Evolutionary conservation across 2,113 vertebrate species (phyloP), one percentile per base, ranked within the genome.

Genomic region (Tapirus terrestris): DNA sequence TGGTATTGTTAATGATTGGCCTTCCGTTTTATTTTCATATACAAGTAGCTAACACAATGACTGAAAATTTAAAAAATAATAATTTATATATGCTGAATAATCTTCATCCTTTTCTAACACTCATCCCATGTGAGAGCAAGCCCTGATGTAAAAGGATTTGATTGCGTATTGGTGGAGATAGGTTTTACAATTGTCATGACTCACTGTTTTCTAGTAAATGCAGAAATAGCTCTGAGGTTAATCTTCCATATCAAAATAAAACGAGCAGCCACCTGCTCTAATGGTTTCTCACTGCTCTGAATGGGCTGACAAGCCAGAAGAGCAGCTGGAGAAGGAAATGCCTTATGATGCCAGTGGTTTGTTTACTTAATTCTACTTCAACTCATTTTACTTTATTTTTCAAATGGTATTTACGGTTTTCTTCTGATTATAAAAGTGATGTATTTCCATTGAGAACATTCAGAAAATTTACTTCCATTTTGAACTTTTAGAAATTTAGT

Each of bases 211-310:
- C 94, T 94, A 98, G 97, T 97, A 96, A 97, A 98, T 72, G 80
- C 89, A 94, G 92, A 98, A 98, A 98, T 97, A 75, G 88, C 90
- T 96, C 92, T 96, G 95, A 97, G 97, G 97, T 98, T 98, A 98
- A 98, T 98, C 97, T 97, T 97, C 98, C 97, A 95, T 96, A 96
- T 94, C 97, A 96, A 89, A 97, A 90, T 98, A 97, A 97, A 98
- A 97, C 92, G 95, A 96, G 94, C 94, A 96, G 84, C 97, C 98
- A 98, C 97, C 98, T 98, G 98, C 90, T 98, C 97, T 97, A 89
- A 97, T 96, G 96, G 83, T 25, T 87, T 96, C 83, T 92, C 75
- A 45, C 83, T 88, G 95, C 83, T 96, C 60, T 6, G 18, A 60
- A 94, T 80, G 92, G 96, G 95, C 58, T 95, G 95, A 87, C 5